Evolutionary conservation across 2,888 invertebrate genomes (phyloP).

Genomic region (Drosophila testacea): DNA sequence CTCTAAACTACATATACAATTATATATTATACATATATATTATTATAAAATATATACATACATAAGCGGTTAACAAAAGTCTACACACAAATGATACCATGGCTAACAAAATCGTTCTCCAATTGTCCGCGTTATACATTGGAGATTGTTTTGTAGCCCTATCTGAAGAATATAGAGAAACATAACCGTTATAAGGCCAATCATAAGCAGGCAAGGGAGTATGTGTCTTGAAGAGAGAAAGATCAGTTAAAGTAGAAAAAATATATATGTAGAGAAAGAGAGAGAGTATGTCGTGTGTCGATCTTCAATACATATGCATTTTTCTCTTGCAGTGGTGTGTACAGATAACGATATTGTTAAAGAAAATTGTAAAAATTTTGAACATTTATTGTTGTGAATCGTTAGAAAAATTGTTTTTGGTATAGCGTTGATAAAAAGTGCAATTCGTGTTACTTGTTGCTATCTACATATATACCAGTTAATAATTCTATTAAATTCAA

Average conservation of each 20-base stretch:
- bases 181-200: constrained; percentile 51
- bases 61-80: constrained; percentile 44
- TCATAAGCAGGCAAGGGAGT: constrained; percentile 37
- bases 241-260: not conserved
- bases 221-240: constrained; percentile 28
- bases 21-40: constrained; percentile 33
- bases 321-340: constrained; percentile 46
- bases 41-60: constrained; percentile 37
- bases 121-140: constrained; percentile 18
- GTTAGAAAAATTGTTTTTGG: constrained; percentile 77
- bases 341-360: constrained; percentile 56
- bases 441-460: constrained; percentile 76
- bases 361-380: constrained; percentile 53
- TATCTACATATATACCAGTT: constrained; percentile 75
- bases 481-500: constrained; percentile 74
- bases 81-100: constrained; percentile 26
- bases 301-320: constrained; percentile 35
- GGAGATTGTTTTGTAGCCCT: constrained; percentile 23
- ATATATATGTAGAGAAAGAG: not conserved
- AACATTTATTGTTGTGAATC: constrained; percentile 72
- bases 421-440: constrained; percentile 56
- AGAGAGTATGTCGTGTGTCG: constrained; percentile 19
- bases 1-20: constrained; percentile 59
- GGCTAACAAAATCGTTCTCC: constrained; percentile 20
- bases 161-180: constrained; percentile 19